Base-by-base conservation (phyloP, 2,113 vertebrate genomes). In the Burhinus bistriatus region DNA sequence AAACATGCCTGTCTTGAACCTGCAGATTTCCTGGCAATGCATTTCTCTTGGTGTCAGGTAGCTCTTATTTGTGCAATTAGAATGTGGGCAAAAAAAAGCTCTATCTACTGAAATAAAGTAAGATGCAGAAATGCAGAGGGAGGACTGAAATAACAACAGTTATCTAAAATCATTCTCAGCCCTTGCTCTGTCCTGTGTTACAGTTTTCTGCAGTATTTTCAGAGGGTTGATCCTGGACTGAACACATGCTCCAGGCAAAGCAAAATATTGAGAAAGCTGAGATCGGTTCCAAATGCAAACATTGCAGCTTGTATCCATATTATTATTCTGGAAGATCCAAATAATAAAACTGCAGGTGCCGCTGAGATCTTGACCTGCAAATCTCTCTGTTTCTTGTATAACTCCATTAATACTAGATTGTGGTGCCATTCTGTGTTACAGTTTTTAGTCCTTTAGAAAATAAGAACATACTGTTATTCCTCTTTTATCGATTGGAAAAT, bases 1-100 rank as follows among this genome's bases (percentile, higher is more conserved):
- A 70, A 62, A 69, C 13, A 9, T n/a, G 16, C 18, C 5, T 64
- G 34, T 25, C 54, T 55, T 76, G 27, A 83, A 49, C 21, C 18
- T 83, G 72, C 51, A 79, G 40, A 40, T 92, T 69, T 54, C 30
- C 32, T 70, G 17, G 19, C 15, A 55, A 30, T 17, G 38, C 11
- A 4, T 64, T 94, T 72, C 49, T 55, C 32, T 59, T 65, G 18
- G 27, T 55, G 55, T 52, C 65, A 29, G 49, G 54, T 79, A 36
- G 34, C 32, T 76, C 29, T 58, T 78, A 57, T 32, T 51, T 72
- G 32, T 62, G 58, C 40, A 72, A n/a, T 66, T 71, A 38, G 40
- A 55, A 52, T 10, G 11, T 6, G 12, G 2, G 5, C 15, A 1
- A 1, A 3, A 4, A 30, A 32, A 32, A 38, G 26, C 73, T 83